Percentiles rank a stretch among this genome's conserved stretches.
phyloP scores from a whole-genome alignment of 2,888 invertebrate genomes.

The Drosophila nr. perissopoda region DNA sequence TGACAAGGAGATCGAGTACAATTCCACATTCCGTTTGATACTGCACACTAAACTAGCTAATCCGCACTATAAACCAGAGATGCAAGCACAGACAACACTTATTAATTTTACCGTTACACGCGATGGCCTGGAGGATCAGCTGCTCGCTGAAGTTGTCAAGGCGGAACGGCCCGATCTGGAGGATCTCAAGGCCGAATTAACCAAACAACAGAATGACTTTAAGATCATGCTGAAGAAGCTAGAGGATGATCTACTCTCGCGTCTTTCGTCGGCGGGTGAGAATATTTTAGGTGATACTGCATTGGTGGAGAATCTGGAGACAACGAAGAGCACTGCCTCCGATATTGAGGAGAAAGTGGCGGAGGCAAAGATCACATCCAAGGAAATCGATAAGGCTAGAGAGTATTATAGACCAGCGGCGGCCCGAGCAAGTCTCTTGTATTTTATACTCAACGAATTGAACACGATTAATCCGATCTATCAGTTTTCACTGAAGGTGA shows the following conservation, averaged over 20 bases:
- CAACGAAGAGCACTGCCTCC: slow-evolving; percentile 97
- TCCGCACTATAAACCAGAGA: slow-evolving; percentile 99
- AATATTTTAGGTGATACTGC: slow-evolving; percentile 97
- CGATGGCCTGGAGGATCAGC: slow-evolving; percentile 97
- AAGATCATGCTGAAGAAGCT: slow-evolving; percentile 96
- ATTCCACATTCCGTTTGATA: slow-evolving; percentile 93
- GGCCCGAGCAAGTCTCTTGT: slow-evolving; percentile 95
- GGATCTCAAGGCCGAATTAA: slow-evolving; percentile 96
- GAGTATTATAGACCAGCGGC: slow-evolving; percentile 93
- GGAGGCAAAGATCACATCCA: slow-evolving; percentile 96
- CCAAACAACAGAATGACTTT: slow-evolving; percentile 98
- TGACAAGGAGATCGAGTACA: slow-evolving; percentile 98
- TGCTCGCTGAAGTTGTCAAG: slow-evolving; percentile 97
- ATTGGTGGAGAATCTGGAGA: slow-evolving; percentile 97
- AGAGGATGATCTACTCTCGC: slow-evolving; percentile 96
- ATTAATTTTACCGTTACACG: slow-evolving; percentile 99
- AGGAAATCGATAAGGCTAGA: slow-evolving; percentile 96
- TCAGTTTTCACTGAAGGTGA: slow-evolving; percentile 96
- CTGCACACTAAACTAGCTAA: slow-evolving; percentile 98
- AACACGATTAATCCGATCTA: slow-evolving; percentile 98
- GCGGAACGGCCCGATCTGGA: slow-evolving; percentile 98
- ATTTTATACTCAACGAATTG: slow-evolving; percentile 97
- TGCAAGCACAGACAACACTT: slow-evolving; percentile 98
- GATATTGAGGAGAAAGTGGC: slow-evolving; percentile 97
- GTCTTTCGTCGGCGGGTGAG: slow-evolving; percentile 95